phyloP scores from a whole-genome alignment of 2,888 invertebrate genomes.

The Autographa pulchrina region DNA sequence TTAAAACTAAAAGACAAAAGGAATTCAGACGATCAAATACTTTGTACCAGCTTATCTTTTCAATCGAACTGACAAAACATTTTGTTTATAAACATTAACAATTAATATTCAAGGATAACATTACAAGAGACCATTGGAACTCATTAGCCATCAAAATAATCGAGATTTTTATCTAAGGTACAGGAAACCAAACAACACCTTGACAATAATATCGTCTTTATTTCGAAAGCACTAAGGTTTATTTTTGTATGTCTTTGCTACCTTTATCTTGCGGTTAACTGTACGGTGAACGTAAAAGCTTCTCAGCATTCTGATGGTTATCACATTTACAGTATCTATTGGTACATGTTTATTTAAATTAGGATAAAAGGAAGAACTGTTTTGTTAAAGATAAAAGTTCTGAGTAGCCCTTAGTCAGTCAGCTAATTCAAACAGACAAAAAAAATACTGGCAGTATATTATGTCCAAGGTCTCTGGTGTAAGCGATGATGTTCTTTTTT shows the following conservation, averaged over 20 bases:
- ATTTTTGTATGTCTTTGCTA: neutral
- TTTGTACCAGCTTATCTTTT: neutral
- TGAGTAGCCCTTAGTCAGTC: neutral
- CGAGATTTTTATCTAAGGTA: slow-evolving; percentile 41
- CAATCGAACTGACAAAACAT: neutral
- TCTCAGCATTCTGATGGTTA: slow-evolving; percentile 31
- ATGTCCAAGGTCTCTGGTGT: no score
- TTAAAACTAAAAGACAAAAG: slow-evolving; percentile 4
- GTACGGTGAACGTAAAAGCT: slow-evolving; percentile 10
- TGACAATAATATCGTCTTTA: neutral
- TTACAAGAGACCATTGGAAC: slow-evolving; percentile 18
- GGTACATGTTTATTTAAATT: neutral
- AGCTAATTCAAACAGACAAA: neutral
- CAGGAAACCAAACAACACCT: neutral
- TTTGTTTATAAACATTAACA: slow-evolving; percentile 21
- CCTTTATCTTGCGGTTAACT: neutral
- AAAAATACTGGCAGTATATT: neutral
- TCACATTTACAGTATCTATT: slow-evolving; percentile 22
- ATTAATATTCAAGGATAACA: slow-evolving; percentile 29
- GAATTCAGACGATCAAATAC: neutral
- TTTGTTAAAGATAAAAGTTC: neutral
- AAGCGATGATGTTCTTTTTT: no score
- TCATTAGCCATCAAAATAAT: slow-evolving; percentile 42
- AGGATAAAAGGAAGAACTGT: neutral
- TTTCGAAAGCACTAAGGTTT: neutral